Base-by-base conservation (phyloP, 2,888 invertebrate genomes). In the Tipula helvola region DNA sequence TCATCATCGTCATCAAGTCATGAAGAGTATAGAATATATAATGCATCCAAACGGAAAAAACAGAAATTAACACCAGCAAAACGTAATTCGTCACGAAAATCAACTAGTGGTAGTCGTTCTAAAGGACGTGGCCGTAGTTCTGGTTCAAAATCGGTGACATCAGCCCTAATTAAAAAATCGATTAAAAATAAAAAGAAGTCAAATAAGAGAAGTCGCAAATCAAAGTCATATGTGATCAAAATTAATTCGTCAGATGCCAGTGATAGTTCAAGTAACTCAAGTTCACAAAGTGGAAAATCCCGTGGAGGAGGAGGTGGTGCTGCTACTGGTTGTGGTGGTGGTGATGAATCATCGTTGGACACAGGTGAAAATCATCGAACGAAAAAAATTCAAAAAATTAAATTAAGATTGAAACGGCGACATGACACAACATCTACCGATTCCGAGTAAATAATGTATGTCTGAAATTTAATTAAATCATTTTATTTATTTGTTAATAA, bases 11-110 rank as follows among this genome's bases (percentile, higher is more conserved):
- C 86, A 28, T 85, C 87, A 36, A 44, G 36, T 39, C 57, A 86
- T 12, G 42, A 85, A 16, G 87, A 87, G 42, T 85, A 85, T 85
- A 85, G 18, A 85, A 18, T 85, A 18, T 85, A 85, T 44, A 39
- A 42, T 44, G 39, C 85, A 8, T 28, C 42, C 5, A 85, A 85
- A 44, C 39, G 85, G 18, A 85, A 85, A 42, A 85, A 85, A 18
- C 85, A 85, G 13, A 41, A 42, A 13, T 10, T 12, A 85, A 42
- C 41, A 10, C 41, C 41, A 28, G 39, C 44, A 10, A 85, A 85
- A 85, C 85, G 85, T 18, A 39, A n/a, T 39, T 39, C 84, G 7
- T 36, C 84, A 39, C 36, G 41, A 39, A 84, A 84, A 41, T 84
- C 84, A 36, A 71, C 71, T 8, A 71, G 16, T 8, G 16, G 28